phyloP scores from a whole-genome alignment of 1,140 invertebrate species.

The Ceratosolen fusciceps region DNA sequence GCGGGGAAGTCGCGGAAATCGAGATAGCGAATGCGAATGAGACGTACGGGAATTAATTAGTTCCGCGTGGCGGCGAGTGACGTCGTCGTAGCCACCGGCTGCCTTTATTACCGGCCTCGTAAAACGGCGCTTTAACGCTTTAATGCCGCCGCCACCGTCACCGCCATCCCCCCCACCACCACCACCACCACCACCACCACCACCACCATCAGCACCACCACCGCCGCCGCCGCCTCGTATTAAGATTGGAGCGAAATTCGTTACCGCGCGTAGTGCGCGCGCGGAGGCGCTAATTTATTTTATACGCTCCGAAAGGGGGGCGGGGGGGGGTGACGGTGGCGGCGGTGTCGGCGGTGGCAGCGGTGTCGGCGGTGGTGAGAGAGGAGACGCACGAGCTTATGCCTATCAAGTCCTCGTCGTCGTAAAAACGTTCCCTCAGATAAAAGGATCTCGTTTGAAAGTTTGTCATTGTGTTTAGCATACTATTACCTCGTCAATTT shows the following conservation, averaged over 20 bases:
- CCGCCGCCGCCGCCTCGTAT: constrained; percentile 15
- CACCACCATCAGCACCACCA: too few relatives aligned
- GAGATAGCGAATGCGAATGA: constrained; percentile 1
- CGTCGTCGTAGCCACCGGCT: background rate
- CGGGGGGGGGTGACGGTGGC: too few relatives aligned
- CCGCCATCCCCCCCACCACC: too few relatives aligned
- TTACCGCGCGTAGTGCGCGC: constrained; percentile 1
- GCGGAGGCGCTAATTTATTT: constrained; percentile 46
- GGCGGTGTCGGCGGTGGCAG: too few relatives aligned
- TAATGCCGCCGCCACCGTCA: too few relatives aligned
- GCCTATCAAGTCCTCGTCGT: constrained; percentile 8
- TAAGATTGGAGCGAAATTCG: constrained; percentile 36
- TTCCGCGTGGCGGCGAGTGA: constrained; percentile 8
- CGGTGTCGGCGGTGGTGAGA: too few relatives aligned
- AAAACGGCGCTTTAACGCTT: constrained; percentile 11
- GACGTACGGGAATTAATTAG: constrained; percentile 34
- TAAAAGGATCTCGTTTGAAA: constrained; percentile 29
- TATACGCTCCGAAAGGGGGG: background rate
- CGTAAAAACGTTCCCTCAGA: constrained; percentile 34
- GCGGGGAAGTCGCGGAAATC: background rate
- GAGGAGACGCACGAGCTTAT: background rate
- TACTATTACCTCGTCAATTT: constrained; percentile 26
- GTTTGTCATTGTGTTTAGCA: constrained; percentile 19
- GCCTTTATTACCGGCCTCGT: constrained; percentile 40
- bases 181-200: too few relatives aligned